Evolutionary conservation across 2,888 invertebrate species (phyloP), one percentile per base, ranked within the genome.

Genomic region (Mycalesis mineus): DNA sequence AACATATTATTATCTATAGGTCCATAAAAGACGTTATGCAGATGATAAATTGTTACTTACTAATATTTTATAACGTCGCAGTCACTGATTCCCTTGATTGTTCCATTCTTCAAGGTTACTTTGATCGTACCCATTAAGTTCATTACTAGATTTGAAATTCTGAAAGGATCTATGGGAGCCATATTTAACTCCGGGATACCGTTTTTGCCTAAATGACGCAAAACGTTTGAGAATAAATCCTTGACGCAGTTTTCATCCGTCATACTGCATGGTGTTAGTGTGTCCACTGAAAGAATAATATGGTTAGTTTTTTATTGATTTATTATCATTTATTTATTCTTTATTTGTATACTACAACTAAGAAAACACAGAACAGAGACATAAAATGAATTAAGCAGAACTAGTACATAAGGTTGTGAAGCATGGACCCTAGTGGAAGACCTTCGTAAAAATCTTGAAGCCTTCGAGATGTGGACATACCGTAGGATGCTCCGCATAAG

Each of bases 201-300:
- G 0, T 57, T 54, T 44, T 70, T 66, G 0, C 68, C 73, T 15
- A 76, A 68, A 7, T 66, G 60, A 4, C 55, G 58, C 0, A 78
- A 3, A 0, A 70, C 56, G 0, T 58, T 50, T 57, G 73, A 55
- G 33, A 70, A 71, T 1, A 72, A 39, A 1, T 64, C 57, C 13
- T 58, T 66, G 28, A 74, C 57, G 45, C 81, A 81, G 41, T 68
- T 67, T 9, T 58, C 48, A 55, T 81, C 77, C 5, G 68, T 60
- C 5, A 78, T 41, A 1, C 68, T 58, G 55, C 80, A 81, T 71
- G 75, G 78, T 48, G 59, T 51, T 5, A 80, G 55, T 8, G 57
- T 64, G 0, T 78, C 74, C 33, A 73, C 80, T 80, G 64, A 47
- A n/a, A n/a, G n/a, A n/a, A n/a, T n/a, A n/a, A n/a, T n/a, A n/a